phyloP scores from a whole-genome alignment of 2,113 vertebrate species.

The Oreotrochilus melanogaster region DNA sequence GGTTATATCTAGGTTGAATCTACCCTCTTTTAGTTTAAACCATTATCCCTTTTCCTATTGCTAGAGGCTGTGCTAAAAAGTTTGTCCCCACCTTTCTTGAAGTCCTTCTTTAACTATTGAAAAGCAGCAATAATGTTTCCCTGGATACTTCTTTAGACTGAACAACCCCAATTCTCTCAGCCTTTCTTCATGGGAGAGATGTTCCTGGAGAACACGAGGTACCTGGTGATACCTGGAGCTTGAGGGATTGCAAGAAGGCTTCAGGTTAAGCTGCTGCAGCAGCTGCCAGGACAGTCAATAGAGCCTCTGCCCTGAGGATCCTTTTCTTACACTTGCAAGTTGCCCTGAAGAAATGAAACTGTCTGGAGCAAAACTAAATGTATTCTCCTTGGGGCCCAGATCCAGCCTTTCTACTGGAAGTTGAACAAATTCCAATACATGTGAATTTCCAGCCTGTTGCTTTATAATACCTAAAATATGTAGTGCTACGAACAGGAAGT shows the following conservation, averaged over 20 bases:
- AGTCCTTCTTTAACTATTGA: too few species aligned
- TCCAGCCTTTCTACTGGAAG: background rate
- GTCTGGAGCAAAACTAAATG: background rate
- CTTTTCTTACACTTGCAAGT: background rate
- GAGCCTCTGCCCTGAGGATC: background rate
- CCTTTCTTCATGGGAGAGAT: background rate
- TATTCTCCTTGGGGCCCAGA: background rate
- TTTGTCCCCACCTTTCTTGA: too few species aligned
- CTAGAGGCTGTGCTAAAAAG: too few species aligned
- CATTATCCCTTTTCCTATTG: background rate
- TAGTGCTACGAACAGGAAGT: background rate
- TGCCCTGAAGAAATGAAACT: background rate
- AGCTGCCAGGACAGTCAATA: background rate
- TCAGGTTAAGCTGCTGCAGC: background rate
- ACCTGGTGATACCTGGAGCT: rapidly evolving
- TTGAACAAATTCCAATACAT: background rate
- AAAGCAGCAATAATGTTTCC: too few species aligned
- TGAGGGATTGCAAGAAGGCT: background rate
- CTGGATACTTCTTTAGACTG: too few species aligned
- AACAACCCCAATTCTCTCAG: too few species aligned
- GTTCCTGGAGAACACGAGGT: background rate
- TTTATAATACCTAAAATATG: background rate
- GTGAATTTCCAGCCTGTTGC: background rate
- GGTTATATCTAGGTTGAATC: background rate
- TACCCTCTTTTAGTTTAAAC: background rate